Evolutionary conservation across 1,140 invertebrate species (phyloP).

Genomic region (Neocloeon triangulifer): DNA sequence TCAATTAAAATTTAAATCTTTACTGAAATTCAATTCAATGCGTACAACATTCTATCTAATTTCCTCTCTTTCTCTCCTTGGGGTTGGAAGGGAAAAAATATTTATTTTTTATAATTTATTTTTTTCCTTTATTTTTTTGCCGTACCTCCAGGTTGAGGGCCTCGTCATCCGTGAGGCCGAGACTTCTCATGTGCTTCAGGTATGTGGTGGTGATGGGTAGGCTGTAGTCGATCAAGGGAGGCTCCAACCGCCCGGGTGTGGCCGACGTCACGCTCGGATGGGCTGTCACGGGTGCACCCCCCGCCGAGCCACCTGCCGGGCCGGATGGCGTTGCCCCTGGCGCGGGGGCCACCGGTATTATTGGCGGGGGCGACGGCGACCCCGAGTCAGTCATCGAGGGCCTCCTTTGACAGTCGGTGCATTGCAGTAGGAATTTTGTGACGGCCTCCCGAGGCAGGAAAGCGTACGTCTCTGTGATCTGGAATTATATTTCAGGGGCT

Average conservation of each 20-base stretch:
- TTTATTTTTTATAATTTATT: too few relatives aligned
- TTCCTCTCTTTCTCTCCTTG: too few relatives aligned
- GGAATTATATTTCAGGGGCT: too few relatives aligned
- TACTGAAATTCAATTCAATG: too few relatives aligned
- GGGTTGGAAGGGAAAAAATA: too few relatives aligned
- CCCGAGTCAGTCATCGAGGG: constrained; percentile 18
- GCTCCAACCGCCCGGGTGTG: constrained; percentile 8
- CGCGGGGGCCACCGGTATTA: constrained; percentile 8
- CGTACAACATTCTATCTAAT: too few relatives aligned
- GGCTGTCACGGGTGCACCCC: constrained; percentile 16
- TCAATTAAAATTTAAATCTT: too few relatives aligned
- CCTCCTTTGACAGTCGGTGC: constrained; percentile 77
- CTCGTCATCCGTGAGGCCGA: constrained; percentile 32
- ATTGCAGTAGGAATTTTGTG: constrained; percentile 74
- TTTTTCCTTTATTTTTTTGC: too few relatives aligned
- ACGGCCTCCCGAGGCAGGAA: constrained; percentile 87
- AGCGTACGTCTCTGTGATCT: constrained; percentile 90
- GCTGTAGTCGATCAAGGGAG: constrained; percentile 41
- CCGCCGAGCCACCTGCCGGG: constrained; percentile 10
- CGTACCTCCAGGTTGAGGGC: constrained; percentile 31
- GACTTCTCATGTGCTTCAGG: constrained; percentile 50
- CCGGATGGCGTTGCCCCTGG: constrained; percentile 3
- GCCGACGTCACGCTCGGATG: constrained; percentile 7
- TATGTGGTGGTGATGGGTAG: constrained; percentile 70
- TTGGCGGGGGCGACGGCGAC: constrained; percentile 7